Conservation (phyloP, 2,797 vertebrate species). For the Bucorvus abyssinicus region DNA sequence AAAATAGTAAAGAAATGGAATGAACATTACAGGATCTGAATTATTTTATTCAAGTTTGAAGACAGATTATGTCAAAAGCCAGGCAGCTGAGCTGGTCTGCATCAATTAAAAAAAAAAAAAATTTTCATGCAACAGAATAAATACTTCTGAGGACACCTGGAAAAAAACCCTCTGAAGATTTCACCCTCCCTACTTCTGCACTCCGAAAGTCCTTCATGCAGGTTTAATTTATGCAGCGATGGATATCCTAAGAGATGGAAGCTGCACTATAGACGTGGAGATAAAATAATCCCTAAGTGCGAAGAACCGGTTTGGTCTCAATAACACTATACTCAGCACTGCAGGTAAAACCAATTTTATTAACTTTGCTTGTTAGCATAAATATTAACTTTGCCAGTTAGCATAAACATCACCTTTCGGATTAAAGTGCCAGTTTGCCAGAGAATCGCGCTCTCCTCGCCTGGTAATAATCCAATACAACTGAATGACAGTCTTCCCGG, state of each 20-base stretch:
- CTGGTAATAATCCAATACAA: neutral
- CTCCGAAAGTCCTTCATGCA: neutral
- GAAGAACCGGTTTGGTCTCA: neutral
- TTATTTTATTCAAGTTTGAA: neutral
- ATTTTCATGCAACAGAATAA: neutral
- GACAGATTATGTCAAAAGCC: neutral
- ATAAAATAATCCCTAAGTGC: constrained; percentile 39
- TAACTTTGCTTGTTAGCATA: neutral
- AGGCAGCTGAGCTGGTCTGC: neutral
- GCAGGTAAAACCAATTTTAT: constrained; percentile 14
- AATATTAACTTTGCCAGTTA: neutral
- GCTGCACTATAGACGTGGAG: neutral
- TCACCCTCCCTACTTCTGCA: neutral
- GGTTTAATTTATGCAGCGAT: constrained; percentile 34
- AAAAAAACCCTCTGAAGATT: neutral
- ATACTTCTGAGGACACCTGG: neutral
- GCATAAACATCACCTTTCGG: neutral
- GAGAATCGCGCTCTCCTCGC: neutral
- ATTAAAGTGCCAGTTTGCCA: constrained; percentile 22
- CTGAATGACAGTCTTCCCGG: neutral
- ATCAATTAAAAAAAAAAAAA: neutral
- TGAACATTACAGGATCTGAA: neutral
- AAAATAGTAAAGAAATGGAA: neutral
- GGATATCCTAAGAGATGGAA: constrained; percentile 25
- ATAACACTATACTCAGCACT: neutral